These are phyloP conservation scores for Unio delphinus DNA, from an alignment of 2,888 invertebrate species.

Conservation along the genomic window DNA sequence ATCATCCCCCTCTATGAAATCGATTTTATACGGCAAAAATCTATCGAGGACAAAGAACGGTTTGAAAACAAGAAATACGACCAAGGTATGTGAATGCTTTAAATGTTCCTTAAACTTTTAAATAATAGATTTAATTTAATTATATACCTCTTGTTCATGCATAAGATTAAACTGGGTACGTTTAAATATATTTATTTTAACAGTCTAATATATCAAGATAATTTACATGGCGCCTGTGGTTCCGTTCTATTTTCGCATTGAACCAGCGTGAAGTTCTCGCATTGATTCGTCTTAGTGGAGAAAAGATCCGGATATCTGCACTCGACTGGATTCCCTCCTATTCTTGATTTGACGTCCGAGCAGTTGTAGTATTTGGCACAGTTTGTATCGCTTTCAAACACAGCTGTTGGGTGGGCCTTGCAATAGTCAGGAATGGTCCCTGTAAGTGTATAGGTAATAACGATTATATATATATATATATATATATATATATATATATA, in stretches of 20 bases:
- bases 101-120: too few relatives aligned
- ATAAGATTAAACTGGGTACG: too few relatives aligned
- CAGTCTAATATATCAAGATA: not conserved
- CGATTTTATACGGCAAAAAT: too few relatives aligned
- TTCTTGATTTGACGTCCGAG: conserved; percentile 10
- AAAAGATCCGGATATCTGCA: conserved; percentile 42
- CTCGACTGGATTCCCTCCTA: conserved; percentile 14
- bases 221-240: conserved; percentile 43
- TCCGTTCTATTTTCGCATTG: conserved; percentile 31
- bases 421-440: conserved; percentile 34
- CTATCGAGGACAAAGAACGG: too few relatives aligned
- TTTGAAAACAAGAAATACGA: too few relatives aligned
- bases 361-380: conserved; percentile 43
- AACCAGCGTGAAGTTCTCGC: conserved; percentile 34
- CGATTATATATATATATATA: too few relatives aligned
- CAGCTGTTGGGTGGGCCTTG: conserved; percentile 26
- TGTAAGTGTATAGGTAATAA: conserved; percentile 7
- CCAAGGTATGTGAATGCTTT: too few relatives aligned
- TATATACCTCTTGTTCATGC: too few relatives aligned
- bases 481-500: too few relatives aligned
- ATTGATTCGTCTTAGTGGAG: conserved; percentile 27
- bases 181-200: too few relatives aligned
- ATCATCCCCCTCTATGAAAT: too few relatives aligned
- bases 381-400: conserved; percentile 26
- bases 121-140: too few relatives aligned